Evolutionary conservation across 2,797 vertebrate species (phyloP), one percentile per base, ranked within the genome.

Genomic region (Eutrigla gurnardus): DNA sequence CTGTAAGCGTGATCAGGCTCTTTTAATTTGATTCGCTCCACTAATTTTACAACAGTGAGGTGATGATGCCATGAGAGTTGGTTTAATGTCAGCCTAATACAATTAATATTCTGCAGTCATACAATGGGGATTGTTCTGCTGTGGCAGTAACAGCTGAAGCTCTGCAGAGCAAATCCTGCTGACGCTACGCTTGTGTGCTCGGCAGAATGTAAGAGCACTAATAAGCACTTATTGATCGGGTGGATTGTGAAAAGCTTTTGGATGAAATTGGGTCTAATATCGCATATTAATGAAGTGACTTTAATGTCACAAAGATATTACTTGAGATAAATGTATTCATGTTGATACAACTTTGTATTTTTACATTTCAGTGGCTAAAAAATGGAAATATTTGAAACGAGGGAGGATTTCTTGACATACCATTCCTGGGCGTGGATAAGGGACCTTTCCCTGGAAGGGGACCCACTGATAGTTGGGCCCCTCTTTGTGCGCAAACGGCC

Each of bases 401-500:
- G 45, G 6, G 33, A 40, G 6, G 7, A 50, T 37, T 67, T 67
- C 13, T 15, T 53, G 33, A 89, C 95, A 0, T 91, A 99, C 98
- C 97, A 98, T 98, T 92, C 98, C 98, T 0, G 97, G 98, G 40
- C 98, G 96, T 32, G 98, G 98, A 84, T 99, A 99, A 0, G 98
- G 98, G 54, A 99, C 97, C 2, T 98, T 97, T 11, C 97, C 98
- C 91, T 98, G 97, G 89, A 97, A 99, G 0, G 98, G 95, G 84
- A 99, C 95, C 98, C 98, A 99, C 92, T 99, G 98, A 87, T 98
- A 98, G 90, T 95, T 96, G 72, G 97, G 97, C 53, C 98, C 98
- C 88, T 99, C 98, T 92, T 99, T 99, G 93, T 99, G 98, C 1
- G 98, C 98, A 8, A 99, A 99, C 13, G 98, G 98, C 69, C 98